Evolutionary conservation across 1,140 invertebrate genomes (phyloP), one percentile per base, ranked within the genome.

Genomic region (Antheraea pernyi): DNA sequence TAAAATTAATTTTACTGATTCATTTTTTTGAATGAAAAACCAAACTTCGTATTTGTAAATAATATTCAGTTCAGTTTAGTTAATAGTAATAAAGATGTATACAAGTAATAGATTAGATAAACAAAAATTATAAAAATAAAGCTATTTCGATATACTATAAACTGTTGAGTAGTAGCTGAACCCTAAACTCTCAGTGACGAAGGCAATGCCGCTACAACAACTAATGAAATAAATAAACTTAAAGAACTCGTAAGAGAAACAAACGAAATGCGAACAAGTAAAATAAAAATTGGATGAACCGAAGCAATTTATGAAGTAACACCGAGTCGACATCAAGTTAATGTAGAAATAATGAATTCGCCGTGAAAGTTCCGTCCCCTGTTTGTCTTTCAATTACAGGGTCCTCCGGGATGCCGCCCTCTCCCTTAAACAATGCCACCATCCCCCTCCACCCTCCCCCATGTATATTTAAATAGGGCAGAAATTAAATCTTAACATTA

Each of bases 381-480:
- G 83, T 85, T 89, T 89, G 86, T 86, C 78, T 89, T 89, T 88
- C 87, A 89, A 89, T 89, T 88, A 89, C 75, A 75, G 65, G 69
- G 53, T 77, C 84, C 80, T 79, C 19, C 37, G 73, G 76, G 76
- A 77, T 65, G 65, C 65, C 77, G 53, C 74, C 76, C 73, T 72
- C 80, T 53, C 77, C 71, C 77, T 86, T 86, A 84, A 85, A 88
- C 82, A 83, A 83, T 74, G 74, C 75, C 73, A 74, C 76, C 75
- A 73, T 78, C 73, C 65, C 65, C 72, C 71, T n/a, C n/a, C n/a
- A n/a, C n/a, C n/a, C 19, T 62, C 61, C 72, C 71, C 19, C 74
- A 84, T 88, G 74, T 80, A 88, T 88, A 86, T 85, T 88, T 86
- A 85, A 86, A 73, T 69, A 84, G 79, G 76, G 76, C 76, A 83